phyloP scores from a whole-genome alignment of 2,797 vertebrate species.

The Carduelis carduelis region DNA sequence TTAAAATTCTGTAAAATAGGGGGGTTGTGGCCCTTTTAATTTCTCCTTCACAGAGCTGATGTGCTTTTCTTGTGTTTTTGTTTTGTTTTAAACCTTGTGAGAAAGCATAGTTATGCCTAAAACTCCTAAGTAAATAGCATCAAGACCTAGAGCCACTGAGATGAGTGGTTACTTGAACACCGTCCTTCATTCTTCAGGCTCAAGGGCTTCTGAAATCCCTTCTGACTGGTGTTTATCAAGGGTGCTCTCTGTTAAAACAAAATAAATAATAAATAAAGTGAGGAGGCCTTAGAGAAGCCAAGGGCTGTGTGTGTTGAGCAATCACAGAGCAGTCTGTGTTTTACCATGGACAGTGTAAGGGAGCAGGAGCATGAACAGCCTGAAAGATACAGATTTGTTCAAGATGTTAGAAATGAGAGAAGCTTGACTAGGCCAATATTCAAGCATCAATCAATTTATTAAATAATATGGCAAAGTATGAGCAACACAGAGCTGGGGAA shows the following conservation, averaged over 20 bases:
- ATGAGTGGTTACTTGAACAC: background rate
- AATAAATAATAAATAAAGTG: background rate
- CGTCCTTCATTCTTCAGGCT: background rate
- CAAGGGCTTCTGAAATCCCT: background rate
- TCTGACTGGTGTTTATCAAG: background rate
- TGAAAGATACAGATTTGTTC: background rate
- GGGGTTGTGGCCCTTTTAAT: background rate
- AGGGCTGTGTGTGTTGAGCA: background rate
- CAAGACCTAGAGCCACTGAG: background rate
- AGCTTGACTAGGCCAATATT: too few relatives aligned
- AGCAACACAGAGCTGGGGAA: too few relatives aligned
- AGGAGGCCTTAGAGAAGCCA: background rate
- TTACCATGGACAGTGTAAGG: accelerated
- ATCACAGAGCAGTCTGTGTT: background rate
- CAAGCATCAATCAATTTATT: too few relatives aligned
- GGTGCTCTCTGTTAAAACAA: background rate
- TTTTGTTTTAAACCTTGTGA: background rate
- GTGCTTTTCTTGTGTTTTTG: background rate
- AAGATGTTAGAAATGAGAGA: too few relatives aligned
- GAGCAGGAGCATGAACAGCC: background rate
- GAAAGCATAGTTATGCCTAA: background rate
- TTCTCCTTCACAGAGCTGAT: background rate
- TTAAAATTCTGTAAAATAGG: background rate
- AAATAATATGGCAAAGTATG: too few relatives aligned
- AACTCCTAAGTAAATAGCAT: background rate